Conservation (phyloP, 2,797 vertebrate species). For the Notolepis coatsorum region DNA sequence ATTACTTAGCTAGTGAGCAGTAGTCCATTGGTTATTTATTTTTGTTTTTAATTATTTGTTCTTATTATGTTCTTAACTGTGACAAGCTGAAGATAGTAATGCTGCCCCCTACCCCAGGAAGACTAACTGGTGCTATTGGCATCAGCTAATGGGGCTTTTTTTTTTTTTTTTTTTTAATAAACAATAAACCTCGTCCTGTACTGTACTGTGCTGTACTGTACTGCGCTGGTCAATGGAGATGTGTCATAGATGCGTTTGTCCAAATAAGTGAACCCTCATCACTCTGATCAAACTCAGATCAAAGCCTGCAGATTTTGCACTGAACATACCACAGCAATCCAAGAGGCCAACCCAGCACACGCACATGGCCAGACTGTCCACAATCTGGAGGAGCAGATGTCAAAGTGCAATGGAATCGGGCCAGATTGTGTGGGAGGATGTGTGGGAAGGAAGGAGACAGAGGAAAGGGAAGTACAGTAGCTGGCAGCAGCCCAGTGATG, state of each 20-base stretch:
- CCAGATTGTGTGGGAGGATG: background rate
- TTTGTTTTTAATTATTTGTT: too few relatives aligned
- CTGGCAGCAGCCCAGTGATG: background rate
- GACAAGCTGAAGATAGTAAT: too few relatives aligned
- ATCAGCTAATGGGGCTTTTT: too few relatives aligned
- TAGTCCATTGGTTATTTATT: too few relatives aligned
- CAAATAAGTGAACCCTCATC: conserved; percentile 55
- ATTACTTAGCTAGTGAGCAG: too few relatives aligned
- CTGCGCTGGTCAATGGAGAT: too few relatives aligned
- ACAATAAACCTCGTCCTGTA: too few relatives aligned
- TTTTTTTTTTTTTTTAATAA: too few relatives aligned
- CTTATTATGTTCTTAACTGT: too few relatives aligned
- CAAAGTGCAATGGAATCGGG: background rate
- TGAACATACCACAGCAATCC: conserved; percentile 3
- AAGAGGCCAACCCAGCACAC: background rate
- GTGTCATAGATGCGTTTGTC: conserved; percentile 48
- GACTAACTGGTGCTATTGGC: too few relatives aligned
- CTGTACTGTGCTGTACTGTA: too few relatives aligned
- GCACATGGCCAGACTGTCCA: background rate
- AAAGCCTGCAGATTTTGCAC: conserved; percentile 29
- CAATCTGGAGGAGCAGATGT: conserved; percentile 2
- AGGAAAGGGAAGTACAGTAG: conserved; percentile 1
- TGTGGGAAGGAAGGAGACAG: background rate
- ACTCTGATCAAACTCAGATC: conserved; percentile 55
- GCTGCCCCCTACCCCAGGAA: too few relatives aligned